A percentile compares a stretch with the other conserved stretches of the same genome.
These are phyloP conservation scores for Coracopsis vasa DNA, from an alignment of 2,113 vertebrate genomes.

Conservation along the genomic window DNA sequence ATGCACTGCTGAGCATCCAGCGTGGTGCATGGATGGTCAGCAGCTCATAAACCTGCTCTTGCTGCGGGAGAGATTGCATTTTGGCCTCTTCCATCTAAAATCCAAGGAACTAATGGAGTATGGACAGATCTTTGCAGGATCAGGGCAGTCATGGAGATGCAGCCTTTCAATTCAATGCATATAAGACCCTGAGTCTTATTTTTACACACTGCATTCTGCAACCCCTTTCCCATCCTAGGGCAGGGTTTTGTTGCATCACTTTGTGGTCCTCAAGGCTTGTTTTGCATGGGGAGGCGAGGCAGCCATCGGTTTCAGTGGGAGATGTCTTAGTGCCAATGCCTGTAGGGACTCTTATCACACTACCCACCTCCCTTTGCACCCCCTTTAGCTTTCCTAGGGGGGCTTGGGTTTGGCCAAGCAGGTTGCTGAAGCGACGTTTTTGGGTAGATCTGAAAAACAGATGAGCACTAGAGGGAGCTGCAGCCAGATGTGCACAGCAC, in stretches of 20 bases:
- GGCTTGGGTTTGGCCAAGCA: not conserved
- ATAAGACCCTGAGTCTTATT: not conserved
- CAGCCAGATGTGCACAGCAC: not conserved
- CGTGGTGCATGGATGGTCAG: rapidly evolving
- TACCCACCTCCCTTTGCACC: not conserved
- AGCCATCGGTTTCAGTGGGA: not conserved
- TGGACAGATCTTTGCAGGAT: not conserved
- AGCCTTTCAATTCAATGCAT: not conserved
- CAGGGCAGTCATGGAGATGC: not conserved
- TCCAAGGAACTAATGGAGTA: not conserved
- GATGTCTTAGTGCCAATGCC: not conserved
- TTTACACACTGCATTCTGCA: not conserved
- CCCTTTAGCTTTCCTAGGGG: not conserved
- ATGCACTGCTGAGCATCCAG: not conserved
- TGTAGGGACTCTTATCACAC: not conserved
- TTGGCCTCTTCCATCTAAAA: not conserved
- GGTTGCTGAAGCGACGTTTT: not conserved
- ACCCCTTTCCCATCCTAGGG: not conserved
- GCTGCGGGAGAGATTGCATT: not conserved
- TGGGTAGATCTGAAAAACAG: not conserved
- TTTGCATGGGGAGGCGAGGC: not conserved
- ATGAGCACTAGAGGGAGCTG: conserved; percentile 29
- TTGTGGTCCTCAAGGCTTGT: not conserved
- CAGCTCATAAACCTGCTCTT: not conserved
- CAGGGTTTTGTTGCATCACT: rapidly evolving